A percentile compares a stretch with the other conserved stretches of the same genome.
Conservation (phyloP, 1,140 invertebrate genomes). For the Zaprionus taronus region DNA sequence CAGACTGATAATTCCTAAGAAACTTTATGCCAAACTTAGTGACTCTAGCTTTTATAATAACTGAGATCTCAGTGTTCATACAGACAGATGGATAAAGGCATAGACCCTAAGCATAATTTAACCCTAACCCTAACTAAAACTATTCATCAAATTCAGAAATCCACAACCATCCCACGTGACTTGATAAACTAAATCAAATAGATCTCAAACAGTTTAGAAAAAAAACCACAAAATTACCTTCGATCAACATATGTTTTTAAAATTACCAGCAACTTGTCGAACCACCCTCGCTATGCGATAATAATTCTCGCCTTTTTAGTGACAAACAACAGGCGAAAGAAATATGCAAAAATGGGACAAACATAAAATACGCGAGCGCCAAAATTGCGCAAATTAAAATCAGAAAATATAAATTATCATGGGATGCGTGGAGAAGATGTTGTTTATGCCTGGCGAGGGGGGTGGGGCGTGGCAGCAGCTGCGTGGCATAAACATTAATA, state of each 20-base stretch:
- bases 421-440: conserved; percentile 6
- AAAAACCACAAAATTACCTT: too few relatives aligned
- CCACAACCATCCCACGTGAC: too few relatives aligned
- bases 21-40: too few relatives aligned
- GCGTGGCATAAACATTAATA: conserved; percentile 48
- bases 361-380: conserved; percentile 64
- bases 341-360: conserved; percentile 55
- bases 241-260: background rate
- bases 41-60: too few relatives aligned
- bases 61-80: too few relatives aligned
- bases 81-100: too few relatives aligned
- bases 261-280: conserved; percentile 1
- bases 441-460: background rate
- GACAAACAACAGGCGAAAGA: conserved; percentile 52
- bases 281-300: conserved; percentile 37
- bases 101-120: too few relatives aligned
- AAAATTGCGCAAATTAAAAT: conserved; percentile 76
- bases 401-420: conserved; percentile 75
- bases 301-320: conserved; percentile 54
- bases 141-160: too few relatives aligned
- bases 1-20: too few relatives aligned
- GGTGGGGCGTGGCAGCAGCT: conserved; percentile 56
- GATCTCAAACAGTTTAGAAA: too few relatives aligned
- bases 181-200: too few relatives aligned
- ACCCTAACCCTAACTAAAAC: too few relatives aligned